These are phyloP conservation scores for Drosophila pallidifrons DNA, from an alignment of 1,140 invertebrate species.

Conservation along the genomic window DNA sequence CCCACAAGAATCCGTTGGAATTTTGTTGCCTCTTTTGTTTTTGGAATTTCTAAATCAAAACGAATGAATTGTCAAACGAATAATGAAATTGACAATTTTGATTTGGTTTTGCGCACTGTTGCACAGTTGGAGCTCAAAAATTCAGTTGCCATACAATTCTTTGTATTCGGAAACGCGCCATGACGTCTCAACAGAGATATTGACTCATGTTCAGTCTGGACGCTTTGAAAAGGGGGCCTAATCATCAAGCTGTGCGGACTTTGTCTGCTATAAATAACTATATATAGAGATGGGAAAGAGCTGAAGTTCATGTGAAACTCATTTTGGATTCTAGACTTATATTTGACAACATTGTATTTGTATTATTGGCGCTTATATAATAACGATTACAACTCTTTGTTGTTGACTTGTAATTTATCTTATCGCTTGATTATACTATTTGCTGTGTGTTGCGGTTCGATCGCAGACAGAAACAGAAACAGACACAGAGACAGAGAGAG, in stretches of 20 bases:
- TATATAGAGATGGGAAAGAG: not conserved
- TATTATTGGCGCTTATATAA: conserved; percentile 1
- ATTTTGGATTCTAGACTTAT: not conserved
- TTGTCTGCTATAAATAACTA: too few relatives aligned
- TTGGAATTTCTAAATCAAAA: not conserved
- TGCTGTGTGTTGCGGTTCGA: conserved; percentile 4
- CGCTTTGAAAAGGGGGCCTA: not conserved
- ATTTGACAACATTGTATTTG: not conserved
- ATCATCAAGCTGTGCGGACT: not conserved
- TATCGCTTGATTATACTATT: conserved; percentile 22
- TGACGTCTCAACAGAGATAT: not conserved
- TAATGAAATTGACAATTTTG: not conserved
- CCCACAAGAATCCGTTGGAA: not conserved
- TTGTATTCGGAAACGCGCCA: not conserved
- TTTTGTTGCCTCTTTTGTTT: not conserved
- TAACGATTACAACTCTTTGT: not conserved
- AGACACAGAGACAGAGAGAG: not conserved
- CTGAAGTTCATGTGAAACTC: not conserved
- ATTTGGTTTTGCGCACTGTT: not conserved
- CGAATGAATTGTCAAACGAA: not conserved
- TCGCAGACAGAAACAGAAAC: conserved; percentile 4
- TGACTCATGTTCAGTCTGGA: too few relatives aligned
- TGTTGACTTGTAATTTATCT: conserved; percentile 30
- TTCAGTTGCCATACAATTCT: not conserved
- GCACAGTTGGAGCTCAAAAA: not conserved